Percentiles rank a stretch among this genome's conserved stretches.
These are phyloP conservation scores for Turdus rufiventris DNA, from an alignment of 2,113 vertebrate genomes.

Conservation along the genomic window DNA sequence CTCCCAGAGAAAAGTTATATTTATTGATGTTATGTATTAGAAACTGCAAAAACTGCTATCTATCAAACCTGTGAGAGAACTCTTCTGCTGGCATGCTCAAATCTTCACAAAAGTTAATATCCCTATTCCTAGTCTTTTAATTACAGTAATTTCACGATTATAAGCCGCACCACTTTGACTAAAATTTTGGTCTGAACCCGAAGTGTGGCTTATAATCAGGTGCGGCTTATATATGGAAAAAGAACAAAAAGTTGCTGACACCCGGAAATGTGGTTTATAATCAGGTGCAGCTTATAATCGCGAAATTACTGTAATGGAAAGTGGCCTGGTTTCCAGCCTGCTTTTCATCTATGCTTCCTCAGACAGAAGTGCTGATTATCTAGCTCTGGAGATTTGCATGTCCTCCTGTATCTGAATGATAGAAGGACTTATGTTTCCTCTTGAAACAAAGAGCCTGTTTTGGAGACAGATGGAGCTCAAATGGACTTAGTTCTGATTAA, in stretches of 20 bases:
- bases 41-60: background rate
- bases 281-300: too few relatives aligned
- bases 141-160: too few relatives aligned
- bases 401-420: background rate
- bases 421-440: background rate
- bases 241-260: too few relatives aligned
- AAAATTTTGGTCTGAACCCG: too few relatives aligned
- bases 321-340: background rate
- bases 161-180: too few relatives aligned
- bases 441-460: background rate
- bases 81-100: background rate
- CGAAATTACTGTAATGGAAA: too few relatives aligned
- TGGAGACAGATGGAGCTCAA: background rate
- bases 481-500: background rate
- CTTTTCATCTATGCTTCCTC: background rate
- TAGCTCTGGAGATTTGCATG: fast-evolving
- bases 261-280: too few relatives aligned
- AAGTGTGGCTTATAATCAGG: too few relatives aligned
- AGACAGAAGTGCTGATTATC: background rate
- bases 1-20: background rate
- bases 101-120: background rate
- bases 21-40: background rate
- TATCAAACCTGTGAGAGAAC: background rate
- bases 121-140: background rate
- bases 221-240: too few relatives aligned